Evolutionary conservation across 2,888 invertebrate species (phyloP).

Genomic region (Lysandra bellargus): DNA sequence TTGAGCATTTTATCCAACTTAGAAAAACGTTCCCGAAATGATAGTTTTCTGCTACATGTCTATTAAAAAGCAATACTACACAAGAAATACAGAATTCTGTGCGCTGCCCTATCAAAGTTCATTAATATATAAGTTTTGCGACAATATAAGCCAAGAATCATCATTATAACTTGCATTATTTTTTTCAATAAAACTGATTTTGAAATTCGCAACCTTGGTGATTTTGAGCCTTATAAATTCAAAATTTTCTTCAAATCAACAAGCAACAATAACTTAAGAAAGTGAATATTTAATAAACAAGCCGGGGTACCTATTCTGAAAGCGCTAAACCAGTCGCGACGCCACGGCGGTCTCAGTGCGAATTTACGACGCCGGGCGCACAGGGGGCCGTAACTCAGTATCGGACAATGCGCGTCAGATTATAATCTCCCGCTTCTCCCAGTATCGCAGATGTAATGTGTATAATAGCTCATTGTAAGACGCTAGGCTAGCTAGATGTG

Average conservation of each 20-base stretch:
- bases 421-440: slow-evolving; percentile 46
- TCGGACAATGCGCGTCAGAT: slow-evolving; percentile 57
- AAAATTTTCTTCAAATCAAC: not conserved
- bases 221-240: too few relatives aligned
- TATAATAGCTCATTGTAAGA: slow-evolving; percentile 43
- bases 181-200: too few relatives aligned
- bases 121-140: too few relatives aligned
- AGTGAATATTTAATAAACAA: not conserved
- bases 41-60: too few relatives aligned
- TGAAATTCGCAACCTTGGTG: too few relatives aligned
- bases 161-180: too few relatives aligned
- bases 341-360: slow-evolving; percentile 33
- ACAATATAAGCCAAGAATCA: too few relatives aligned
- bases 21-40: too few relatives aligned
- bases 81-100: too few relatives aligned
- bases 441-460: slow-evolving; percentile 41
- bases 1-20: too few relatives aligned
- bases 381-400: slow-evolving; percentile 48
- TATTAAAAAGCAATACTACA: too few relatives aligned
- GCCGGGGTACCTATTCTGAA: not conserved
- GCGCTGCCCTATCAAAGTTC: too few relatives aligned
- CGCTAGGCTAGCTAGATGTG: slow-evolving; percentile 6
- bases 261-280: not conserved
- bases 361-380: slow-evolving; percentile 47
- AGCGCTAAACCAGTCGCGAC: not conserved